Percentiles rank a stretch among this genome's conserved stretches.
Evolutionary conservation across 1,140 invertebrate genomes (phyloP).

Genomic region (Agraylea sexmaculata): DNA sequence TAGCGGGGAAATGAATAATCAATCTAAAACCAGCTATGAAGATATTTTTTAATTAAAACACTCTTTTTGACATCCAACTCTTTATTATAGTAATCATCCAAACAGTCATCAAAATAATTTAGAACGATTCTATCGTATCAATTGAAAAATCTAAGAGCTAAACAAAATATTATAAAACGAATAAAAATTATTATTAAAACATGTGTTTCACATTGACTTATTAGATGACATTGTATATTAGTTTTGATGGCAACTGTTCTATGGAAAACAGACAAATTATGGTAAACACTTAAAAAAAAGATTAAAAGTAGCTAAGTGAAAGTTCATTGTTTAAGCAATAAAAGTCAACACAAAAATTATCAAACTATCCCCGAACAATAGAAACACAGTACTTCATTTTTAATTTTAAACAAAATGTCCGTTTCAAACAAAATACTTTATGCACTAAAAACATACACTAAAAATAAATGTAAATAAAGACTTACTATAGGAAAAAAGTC

Average conservation of each 20-base stretch:
- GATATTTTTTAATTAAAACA: slow-evolving; percentile 24
- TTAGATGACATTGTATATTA: too few species aligned
- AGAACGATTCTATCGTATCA: slow-evolving; percentile 37
- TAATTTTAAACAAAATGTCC: slow-evolving; percentile 11
- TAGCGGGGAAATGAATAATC: too few species aligned
- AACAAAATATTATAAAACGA: slow-evolving; percentile 20
- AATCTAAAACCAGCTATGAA: too few species aligned
- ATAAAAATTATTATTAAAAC: slow-evolving; percentile 20
- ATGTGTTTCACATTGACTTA: too few species aligned
- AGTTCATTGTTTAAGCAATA: too few species aligned
- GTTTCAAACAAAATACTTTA: slow-evolving; percentile 11
- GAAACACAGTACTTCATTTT: too few species aligned
- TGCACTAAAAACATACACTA: slow-evolving; percentile 20
- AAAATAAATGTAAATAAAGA: slow-evolving; percentile 15
- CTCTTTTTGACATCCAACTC: slow-evolving; percentile 40
- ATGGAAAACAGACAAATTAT: too few species aligned
- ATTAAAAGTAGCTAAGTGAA: too few species aligned
- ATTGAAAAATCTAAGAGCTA: slow-evolving; percentile 20
- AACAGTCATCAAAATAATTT: slow-evolving; percentile 48
- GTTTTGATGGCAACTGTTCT: too few species aligned
- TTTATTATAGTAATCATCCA: slow-evolving; percentile 40
- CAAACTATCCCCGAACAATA: slow-evolving; percentile 11
- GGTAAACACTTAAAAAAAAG: too few species aligned
- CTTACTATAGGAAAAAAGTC: too few species aligned
- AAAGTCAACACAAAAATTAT: slow-evolving; percentile 20